phyloP scores from a whole-genome alignment of 2,888 invertebrate genomes.

The Phyllotreta striolata region DNA sequence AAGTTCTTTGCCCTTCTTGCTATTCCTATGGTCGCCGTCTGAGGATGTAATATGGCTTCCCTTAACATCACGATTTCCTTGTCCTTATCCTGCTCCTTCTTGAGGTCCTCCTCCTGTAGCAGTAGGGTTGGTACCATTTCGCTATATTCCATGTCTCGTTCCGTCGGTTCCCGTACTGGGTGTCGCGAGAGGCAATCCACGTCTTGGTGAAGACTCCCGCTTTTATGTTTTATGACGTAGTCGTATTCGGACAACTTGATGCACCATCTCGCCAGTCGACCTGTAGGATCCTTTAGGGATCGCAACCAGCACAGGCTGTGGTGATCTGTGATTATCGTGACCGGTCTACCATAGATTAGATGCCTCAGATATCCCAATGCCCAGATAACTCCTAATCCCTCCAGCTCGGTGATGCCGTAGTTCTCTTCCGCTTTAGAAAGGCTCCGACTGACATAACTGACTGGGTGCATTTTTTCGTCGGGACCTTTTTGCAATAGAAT shows the following conservation, averaged over 20 bases:
- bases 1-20: background rate
- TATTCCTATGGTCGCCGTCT: background rate
- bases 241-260: too few relatives aligned
- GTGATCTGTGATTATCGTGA: constrained; percentile 16
- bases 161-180: background rate
- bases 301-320: constrained; percentile 11
- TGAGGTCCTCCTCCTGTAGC: background rate
- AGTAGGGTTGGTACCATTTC: background rate
- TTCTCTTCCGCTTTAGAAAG: constrained; percentile 11
- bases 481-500: too few relatives aligned
- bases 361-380: constrained; percentile 3
- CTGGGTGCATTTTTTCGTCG: background rate
- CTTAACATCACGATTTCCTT: background rate
- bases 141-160: background rate
- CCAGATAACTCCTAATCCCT: constrained; percentile 15
- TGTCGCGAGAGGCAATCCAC: background rate
- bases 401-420: background rate
- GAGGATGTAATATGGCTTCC: background rate
- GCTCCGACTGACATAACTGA: constrained; percentile 1
- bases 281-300: constrained; percentile 3
- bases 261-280: too few relatives aligned
- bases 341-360: constrained; percentile 5
- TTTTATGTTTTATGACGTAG: too few relatives aligned
- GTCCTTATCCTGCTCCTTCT: background rate
- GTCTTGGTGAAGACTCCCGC: too few relatives aligned